phyloP scores from a whole-genome alignment of 2,888 invertebrate genomes.

The Acrobasis suavella region DNA sequence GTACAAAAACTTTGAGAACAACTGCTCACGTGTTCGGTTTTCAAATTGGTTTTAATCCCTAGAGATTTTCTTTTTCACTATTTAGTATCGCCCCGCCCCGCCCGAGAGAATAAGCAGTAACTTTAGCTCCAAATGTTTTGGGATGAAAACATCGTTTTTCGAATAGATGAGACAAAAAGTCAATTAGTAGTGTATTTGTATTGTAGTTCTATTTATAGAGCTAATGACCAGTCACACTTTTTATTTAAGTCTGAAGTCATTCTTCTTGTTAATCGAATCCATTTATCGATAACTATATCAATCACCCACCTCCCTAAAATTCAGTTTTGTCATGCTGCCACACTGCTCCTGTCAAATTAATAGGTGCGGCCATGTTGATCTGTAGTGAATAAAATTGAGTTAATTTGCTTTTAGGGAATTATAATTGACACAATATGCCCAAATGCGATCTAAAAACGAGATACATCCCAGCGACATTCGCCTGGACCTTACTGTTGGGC shows the following conservation, averaged over 20 bases:
- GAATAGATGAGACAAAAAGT: too few relatives aligned
- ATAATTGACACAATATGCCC: conserved; percentile 89
- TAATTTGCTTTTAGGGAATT: conserved; percentile 74
- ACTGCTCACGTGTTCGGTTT: too few relatives aligned
- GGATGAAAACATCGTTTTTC: too few relatives aligned
- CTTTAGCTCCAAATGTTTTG: too few relatives aligned
- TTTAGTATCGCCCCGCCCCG: too few relatives aligned
- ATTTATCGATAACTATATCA: not conserved
- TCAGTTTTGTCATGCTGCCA: conserved; percentile 39
- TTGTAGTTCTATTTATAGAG: too few relatives aligned
- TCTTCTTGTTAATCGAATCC: not conserved
- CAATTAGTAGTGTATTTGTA: too few relatives aligned
- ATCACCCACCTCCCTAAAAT: conserved; percentile 17
- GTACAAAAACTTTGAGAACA: too few relatives aligned
- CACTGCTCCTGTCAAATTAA: conserved; percentile 64
- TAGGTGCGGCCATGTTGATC: conserved; percentile 86
- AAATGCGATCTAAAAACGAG: conserved; percentile 98
- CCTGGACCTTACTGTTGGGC: conserved; percentile 97
- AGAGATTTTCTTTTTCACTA: too few relatives aligned
- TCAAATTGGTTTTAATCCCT: too few relatives aligned
- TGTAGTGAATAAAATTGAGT: conserved; percentile 76
- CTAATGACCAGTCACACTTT: too few relatives aligned
- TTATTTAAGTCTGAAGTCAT: not conserved
- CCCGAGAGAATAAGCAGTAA: too few relatives aligned
- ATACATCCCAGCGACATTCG: conserved; percentile 98